Evolutionary conservation across 2,797 vertebrate genomes (phyloP), one percentile per base, ranked within the genome.

Genomic region (Eleutherodactylus coqui): DNA sequence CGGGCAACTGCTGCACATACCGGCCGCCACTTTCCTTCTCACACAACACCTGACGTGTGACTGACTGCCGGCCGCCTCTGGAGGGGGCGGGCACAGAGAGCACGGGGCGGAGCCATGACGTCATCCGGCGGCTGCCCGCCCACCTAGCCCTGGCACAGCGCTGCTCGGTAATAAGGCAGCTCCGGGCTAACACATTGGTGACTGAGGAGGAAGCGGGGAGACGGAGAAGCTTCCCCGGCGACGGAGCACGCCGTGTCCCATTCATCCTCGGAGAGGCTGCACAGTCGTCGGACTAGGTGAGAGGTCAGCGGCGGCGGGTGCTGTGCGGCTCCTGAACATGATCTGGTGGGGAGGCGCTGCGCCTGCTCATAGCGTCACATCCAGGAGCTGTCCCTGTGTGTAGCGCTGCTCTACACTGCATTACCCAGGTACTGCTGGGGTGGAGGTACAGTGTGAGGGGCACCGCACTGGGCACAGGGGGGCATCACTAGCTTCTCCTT

Each of bases 11-110:
- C 24, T 45, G 11, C n/a, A 5, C 41, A 13, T 27, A 27, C 38
- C 27, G 21, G 38, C 14, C 10, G 69, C 0, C 41, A n/a, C 38
- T 73, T 70, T 45, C 10, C 45, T 14, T 27, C 38, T 21, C 49
- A 32, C 45, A 24, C 38, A 36, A 67, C 83, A 84, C 43, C 58
- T 84, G 73, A 75, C 19, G 11, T 38, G 45, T 84, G 83, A 84
- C 83, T n/a, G 29, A 2, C 27, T 21, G 53, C 51, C 4, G 70
- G n/a, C 32, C 8, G 32, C 21, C n/a, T n/a, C n/a, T 29, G 41
- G 29, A 53, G 43, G 21, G 14, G 76, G 76, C n/a, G 51, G 36
- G 13, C 21, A 38, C 79, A 45, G 47, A 19, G 41, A 27, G 38
- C 62, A 45, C n/a, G 21, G 73, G 75, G 85, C 41, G 8, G 29